phyloP scores from a whole-genome alignment of 1,140 invertebrate species.

The Aphelenchoides fujianensis region DNA sequence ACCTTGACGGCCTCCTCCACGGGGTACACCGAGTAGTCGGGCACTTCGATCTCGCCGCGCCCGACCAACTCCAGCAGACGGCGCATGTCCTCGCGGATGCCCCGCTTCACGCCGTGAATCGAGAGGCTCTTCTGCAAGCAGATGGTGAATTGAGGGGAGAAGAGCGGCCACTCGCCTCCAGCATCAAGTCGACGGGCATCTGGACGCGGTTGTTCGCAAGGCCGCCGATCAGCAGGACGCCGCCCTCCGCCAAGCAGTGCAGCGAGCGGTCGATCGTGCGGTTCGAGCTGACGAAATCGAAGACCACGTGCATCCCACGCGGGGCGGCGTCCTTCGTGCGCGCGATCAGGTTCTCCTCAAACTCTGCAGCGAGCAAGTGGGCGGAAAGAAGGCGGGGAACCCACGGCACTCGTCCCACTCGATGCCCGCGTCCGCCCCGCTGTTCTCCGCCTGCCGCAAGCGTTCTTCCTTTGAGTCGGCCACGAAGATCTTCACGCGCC shows the following conservation, averaged over 20 bases:
- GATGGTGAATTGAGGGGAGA: neutral
- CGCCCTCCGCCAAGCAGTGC: neutral
- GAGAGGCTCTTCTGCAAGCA: neutral
- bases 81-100: neutral
- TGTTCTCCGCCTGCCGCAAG: neutral
- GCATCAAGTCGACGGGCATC: neutral
- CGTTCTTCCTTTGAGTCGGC: neutral
- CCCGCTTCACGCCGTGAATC: neutral
- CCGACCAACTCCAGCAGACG: neutral
- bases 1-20: neutral
- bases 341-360: neutral
- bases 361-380: neutral
- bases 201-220: neutral
- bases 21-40: neutral
- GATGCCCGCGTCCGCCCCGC: neutral
- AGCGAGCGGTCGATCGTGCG: neutral
- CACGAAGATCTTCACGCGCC: neutral
- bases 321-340: neutral
- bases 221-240: neutral
- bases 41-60: neutral
- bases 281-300: neutral
- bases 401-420: neutral
- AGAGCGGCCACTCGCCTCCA: neutral
- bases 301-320: neutral
- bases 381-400: neutral